Base-by-base conservation (phyloP, 2,113 vertebrate species). In the Nerophis ophidion region DNA sequence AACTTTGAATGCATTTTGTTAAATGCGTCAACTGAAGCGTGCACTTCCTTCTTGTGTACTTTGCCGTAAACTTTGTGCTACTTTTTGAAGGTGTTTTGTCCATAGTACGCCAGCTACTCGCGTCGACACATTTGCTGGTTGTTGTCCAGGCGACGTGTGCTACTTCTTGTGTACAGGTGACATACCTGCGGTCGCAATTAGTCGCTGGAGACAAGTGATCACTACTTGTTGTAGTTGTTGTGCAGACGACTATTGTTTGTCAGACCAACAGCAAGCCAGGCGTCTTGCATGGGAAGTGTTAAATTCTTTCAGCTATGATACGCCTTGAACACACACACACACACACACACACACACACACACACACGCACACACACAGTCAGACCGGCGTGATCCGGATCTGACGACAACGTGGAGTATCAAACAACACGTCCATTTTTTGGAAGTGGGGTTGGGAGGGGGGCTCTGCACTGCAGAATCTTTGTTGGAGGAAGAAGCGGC, bases 401-500 rank as follows among this genome's bases (percentile, higher is more conserved):
- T 53, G 66, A 75, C 78, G 83, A 73, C 60, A 50, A 84, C 79
- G 74, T 81, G 71, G 75, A 80, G 81, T 67, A 77, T 83, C 72
- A 71, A 75, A 86, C 82, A 86, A 86, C 78, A 70, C 72, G 66
- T 77, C 74, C 76, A 68, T 85, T 88, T 88, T 81, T 80, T 71
- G 60, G 66, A 74, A 64, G 70, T 70, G 79, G 67, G 2, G 26
- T 26, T 38, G 46, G 79, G 66, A 11, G 40, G 40, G 40, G 8
- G 4, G 5, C 40, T 44, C 72, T 65, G 62, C 71, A 85, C 77
- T 77, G 77, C 65, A 44, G 64, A 70, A 66, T 57, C 80, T 86
- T 84, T 85, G 71, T 81, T 68, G 63, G 68, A 65, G 74, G 71
- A 69, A 59, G 72, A 68, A 66, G 64, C 68, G 59, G 57, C 73